A percentile compares a stretch with the other conserved stretches of the same genome.
Conservation (phyloP, 2,113 vertebrate species). For the Crotalus helleri region DNA sequence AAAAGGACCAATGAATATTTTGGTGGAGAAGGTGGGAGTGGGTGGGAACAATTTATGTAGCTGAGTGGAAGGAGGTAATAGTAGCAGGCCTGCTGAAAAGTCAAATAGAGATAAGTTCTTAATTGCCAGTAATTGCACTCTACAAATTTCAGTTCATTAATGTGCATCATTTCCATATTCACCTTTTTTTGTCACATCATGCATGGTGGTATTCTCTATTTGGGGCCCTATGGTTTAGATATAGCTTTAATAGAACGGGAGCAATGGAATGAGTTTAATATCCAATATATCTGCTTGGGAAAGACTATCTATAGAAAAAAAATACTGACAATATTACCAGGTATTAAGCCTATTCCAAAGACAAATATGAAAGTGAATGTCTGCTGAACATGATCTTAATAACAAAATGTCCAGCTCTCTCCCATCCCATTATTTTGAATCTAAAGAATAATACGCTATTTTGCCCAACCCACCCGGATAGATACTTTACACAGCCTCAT, state of each 20-base stretch:
- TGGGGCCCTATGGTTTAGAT: background rate
- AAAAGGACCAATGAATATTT: background rate
- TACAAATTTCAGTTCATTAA: background rate
- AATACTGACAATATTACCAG: background rate
- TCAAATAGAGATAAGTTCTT: background rate
- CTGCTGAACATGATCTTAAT: background rate
- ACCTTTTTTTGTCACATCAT: background rate
- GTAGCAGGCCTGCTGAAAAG: background rate
- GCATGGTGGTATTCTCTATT: background rate
- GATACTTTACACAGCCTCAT: background rate
- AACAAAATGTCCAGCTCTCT: background rate
- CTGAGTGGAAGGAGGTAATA: background rate
- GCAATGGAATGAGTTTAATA: background rate
- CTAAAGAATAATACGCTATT: background rate
- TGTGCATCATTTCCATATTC: background rate
- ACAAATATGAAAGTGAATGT: background rate
- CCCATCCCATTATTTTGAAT: background rate
- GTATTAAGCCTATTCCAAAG: background rate
- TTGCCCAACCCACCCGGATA: background rate
- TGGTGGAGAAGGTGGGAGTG: background rate
- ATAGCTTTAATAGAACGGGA: background rate
- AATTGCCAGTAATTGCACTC: background rate
- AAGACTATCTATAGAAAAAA: background rate
- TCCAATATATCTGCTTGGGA: background rate
- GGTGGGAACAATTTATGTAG: background rate